phyloP scores from a whole-genome alignment of 2,113 vertebrate genomes.

The Neomonachus schauinslandi region DNA sequence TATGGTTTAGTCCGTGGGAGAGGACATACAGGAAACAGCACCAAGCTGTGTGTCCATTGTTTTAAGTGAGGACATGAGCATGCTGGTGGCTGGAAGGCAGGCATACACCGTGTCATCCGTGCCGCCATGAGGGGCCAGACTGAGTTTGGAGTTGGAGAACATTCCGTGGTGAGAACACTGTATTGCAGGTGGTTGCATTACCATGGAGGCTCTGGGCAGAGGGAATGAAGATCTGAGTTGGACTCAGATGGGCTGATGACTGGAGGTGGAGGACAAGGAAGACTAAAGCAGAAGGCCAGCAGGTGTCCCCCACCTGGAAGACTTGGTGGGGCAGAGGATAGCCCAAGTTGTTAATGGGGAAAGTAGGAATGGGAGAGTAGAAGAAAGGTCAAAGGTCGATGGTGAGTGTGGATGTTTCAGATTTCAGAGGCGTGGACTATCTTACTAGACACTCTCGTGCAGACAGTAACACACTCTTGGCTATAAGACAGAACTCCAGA shows the following conservation, averaged over 20 bases:
- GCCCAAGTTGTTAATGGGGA: neutral
- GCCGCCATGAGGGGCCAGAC: neutral
- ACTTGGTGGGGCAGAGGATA: neutral
- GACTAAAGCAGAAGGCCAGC: neutral
- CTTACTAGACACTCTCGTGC: neutral
- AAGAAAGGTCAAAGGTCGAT: neutral
- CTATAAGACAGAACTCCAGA: neutral
- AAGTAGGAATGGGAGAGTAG: neutral
- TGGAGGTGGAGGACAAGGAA: neutral
- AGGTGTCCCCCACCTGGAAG: too few species aligned
- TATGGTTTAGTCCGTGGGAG: neutral
- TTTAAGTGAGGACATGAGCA: neutral
- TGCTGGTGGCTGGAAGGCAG: neutral
- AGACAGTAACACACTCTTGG: neutral
- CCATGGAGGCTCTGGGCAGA: neutral
- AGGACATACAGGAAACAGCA: neutral
- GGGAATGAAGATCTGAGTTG: neutral
- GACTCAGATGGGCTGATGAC: neutral
- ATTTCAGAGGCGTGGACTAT: neutral
- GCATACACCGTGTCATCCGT: neutral
- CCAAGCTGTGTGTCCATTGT: neutral
- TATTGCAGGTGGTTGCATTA: neutral
- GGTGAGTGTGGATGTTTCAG: neutral
- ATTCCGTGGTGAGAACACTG: too few species aligned
- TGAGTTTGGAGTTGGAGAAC: neutral